phyloP scores from a whole-genome alignment of 2,888 invertebrate genomes.

The Heliconius sara region DNA sequence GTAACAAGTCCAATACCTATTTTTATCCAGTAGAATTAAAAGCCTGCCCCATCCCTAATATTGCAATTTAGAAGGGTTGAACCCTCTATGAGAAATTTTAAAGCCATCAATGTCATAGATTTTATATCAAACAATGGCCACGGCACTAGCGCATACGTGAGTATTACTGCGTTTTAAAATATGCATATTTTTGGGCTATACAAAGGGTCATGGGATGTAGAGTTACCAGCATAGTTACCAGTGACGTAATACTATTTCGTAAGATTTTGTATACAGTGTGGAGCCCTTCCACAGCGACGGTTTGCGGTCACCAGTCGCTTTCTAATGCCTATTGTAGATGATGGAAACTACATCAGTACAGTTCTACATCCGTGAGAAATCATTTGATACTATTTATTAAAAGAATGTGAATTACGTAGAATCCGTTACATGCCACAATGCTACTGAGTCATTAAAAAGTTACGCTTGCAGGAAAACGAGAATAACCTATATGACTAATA shows the following conservation, averaged over 20 bases:
- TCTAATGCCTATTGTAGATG: constrained; percentile 80
- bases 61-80: constrained; percentile 75
- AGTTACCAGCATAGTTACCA: constrained; percentile 58
- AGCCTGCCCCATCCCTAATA: constrained; percentile 76
- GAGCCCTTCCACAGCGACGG: constrained; percentile 78
- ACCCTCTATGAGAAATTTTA: constrained; percentile 78
- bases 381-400: constrained; percentile 58
- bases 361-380: constrained; percentile 78
- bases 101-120: constrained; percentile 68
- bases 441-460: constrained; percentile 37
- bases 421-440: constrained; percentile 40
- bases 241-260: constrained; percentile 78
- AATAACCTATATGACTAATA: constrained; percentile 41
- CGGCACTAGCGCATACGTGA: constrained; percentile 68
- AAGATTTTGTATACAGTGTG: constrained; percentile 57
- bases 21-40: constrained; percentile 80
- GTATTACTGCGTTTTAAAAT: constrained; percentile 43
- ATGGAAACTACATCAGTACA: constrained; percentile 66
- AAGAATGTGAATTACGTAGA: constrained; percentile 44
- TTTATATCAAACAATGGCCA: constrained; percentile 65
- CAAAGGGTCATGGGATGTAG: constrained; percentile 51
- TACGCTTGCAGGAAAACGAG: constrained; percentile 37
- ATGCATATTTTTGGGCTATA: constrained; percentile 47
- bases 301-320: constrained; percentile 79
- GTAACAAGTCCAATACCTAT: constrained; percentile 81